Conservation (phyloP, 2,888 invertebrate genomes). For the Bedellia somnulentella region DNA sequence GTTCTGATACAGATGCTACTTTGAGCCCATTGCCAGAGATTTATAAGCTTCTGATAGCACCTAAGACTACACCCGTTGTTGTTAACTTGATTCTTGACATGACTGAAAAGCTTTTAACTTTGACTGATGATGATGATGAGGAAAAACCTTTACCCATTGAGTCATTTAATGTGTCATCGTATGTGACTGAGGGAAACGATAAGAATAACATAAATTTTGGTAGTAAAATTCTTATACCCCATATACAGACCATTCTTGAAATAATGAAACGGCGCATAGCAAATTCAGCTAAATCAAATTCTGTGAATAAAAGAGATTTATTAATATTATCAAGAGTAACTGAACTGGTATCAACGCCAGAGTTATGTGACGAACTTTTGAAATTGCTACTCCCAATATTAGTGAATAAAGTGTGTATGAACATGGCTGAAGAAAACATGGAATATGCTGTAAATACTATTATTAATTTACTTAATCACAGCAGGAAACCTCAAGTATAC, state of each 20-base stretch:
- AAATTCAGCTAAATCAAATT: slow-evolving; percentile 56
- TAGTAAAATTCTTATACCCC: slow-evolving; percentile 72
- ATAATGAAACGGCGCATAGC: slow-evolving; percentile 68
- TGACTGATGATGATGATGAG: slow-evolving; percentile 62
- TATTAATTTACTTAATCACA: slow-evolving; percentile 72
- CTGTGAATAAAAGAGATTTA: slow-evolving; percentile 69
- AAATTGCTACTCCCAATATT: slow-evolving; percentile 72
- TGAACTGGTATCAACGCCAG: slow-evolving; percentile 68
- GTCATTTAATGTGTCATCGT: slow-evolving; percentile 19
- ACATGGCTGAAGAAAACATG: slow-evolving; percentile 69
- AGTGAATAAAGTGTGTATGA: slow-evolving; percentile 63
- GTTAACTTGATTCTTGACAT: slow-evolving; percentile 71
- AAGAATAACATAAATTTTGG: slow-evolving; percentile 67
- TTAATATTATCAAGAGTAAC: slow-evolving; percentile 76
- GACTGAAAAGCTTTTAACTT: slow-evolving; percentile 71
- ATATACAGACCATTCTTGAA: slow-evolving; percentile 70
- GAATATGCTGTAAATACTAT: slow-evolving; percentile 72
- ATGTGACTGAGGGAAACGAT: too few relatives aligned
- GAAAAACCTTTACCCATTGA: slow-evolving; percentile 35
- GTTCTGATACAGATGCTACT: slow-evolving; percentile 34
- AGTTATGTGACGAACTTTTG: slow-evolving; percentile 70
- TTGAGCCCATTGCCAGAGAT: slow-evolving; percentile 67
- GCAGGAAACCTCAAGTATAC: slow-evolving; percentile 66
- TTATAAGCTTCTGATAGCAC: slow-evolving; percentile 70
- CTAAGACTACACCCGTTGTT: slow-evolving; percentile 68